Evolutionary conservation across 2,888 invertebrate genomes (phyloP).

Genomic region (Rapana venosa): DNA sequence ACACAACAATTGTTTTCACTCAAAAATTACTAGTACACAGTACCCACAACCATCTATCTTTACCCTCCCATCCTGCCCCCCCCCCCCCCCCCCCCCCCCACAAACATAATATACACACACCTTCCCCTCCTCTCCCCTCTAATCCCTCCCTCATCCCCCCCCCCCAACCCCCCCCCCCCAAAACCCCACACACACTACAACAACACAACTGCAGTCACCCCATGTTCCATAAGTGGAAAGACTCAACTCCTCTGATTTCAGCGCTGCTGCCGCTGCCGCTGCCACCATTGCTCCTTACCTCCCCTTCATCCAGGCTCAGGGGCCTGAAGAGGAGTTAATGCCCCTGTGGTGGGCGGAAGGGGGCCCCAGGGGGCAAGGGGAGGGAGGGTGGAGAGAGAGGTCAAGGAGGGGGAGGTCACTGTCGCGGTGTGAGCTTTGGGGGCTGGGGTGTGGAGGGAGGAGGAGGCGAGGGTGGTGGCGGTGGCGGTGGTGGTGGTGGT

Average conservation of each 20-base stretch:
- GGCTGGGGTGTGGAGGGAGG: not conserved
- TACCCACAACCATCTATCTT: too few species aligned
- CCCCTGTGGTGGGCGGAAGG: not conserved
- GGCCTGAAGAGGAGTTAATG: not conserved
- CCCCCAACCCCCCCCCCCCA: not conserved
- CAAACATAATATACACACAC: not conserved
- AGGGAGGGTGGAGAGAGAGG: not conserved
- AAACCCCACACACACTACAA: not conserved
- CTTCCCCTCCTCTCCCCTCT: not conserved
- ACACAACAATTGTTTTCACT: not conserved
- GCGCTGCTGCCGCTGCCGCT: not conserved
- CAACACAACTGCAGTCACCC: not conserved
- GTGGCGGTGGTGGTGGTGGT: too few species aligned
- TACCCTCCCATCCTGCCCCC: not conserved
- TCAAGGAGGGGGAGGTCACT: not conserved
- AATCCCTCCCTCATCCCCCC: not conserved
- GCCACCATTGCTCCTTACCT: not conserved
- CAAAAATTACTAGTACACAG: too few species aligned
- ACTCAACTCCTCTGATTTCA: not conserved
- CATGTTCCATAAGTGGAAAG: not conserved
- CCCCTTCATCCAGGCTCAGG: too few species aligned
- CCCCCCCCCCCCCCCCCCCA: not conserved
- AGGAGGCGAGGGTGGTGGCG: not conserved
- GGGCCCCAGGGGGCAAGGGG: not conserved
- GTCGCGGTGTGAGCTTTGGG: too few species aligned